A percentile compares a stretch with the other conserved stretches of the same genome.
Conservation (phyloP, 2,113 vertebrate species). For the Sigmodon hispidus region DNA sequence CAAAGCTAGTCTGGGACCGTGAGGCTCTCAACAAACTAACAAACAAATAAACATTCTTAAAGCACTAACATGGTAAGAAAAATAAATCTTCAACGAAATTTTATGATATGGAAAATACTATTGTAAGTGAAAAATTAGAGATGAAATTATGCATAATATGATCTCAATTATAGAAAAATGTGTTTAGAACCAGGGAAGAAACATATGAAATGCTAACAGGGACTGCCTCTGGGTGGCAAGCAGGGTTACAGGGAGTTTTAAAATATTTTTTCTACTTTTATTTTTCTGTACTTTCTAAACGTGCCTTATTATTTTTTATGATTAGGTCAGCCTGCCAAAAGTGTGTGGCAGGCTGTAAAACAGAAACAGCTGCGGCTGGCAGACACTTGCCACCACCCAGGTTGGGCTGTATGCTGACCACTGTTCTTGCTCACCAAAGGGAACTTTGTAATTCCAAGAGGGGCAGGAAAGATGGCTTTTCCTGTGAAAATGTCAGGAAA, state of each 20-base stretch:
- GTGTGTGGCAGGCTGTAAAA: neutral
- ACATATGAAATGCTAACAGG: constrained; percentile 66
- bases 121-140: constrained; percentile 63
- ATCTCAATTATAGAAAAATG: constrained; percentile 73
- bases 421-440: neutral
- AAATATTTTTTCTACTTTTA: neutral
- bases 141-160: constrained; percentile 58
- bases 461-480: neutral
- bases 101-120: constrained; percentile 59
- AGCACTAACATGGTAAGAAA: constrained; percentile 29
- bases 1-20: neutral
- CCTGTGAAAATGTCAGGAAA: neutral
- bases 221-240: constrained; percentile 71
- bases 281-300: constrained; percentile 63
- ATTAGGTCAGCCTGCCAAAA: constrained; percentile 46
- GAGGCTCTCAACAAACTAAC: neutral
- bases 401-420: fast-evolving
- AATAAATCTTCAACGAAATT: constrained; percentile 54
- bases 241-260: constrained; percentile 34
- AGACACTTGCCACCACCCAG: neutral
- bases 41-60: neutral
- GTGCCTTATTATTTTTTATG: constrained; percentile 62
- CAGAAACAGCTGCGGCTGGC: neutral
- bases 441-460: neutral
- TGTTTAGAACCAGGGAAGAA: constrained; percentile 71